These are phyloP conservation scores for Mylabris sibirica DNA, from an alignment of 2,888 invertebrate genomes.

Conservation along the genomic window DNA sequence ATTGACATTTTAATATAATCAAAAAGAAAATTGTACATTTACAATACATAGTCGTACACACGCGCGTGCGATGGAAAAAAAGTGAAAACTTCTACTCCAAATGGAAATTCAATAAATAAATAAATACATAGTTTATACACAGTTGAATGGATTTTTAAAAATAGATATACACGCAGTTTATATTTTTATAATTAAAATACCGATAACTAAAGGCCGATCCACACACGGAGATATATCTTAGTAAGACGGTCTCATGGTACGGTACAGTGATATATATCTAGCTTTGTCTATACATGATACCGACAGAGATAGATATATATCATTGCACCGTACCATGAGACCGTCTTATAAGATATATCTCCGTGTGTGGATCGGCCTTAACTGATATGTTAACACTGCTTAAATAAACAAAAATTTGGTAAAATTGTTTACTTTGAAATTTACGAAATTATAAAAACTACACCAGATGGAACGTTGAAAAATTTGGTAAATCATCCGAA, in stretches of 20 bases:
- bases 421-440: slow-evolving; percentile 32
- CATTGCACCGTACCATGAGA: too few relatives aligned
- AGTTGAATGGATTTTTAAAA: slow-evolving; percentile 32
- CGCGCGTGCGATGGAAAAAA: background rate
- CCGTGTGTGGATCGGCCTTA: too few relatives aligned
- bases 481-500: background rate
- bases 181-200: slow-evolving; percentile 24
- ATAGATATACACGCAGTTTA: slow-evolving; percentile 20
- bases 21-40: background rate
- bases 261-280: too few relatives aligned
- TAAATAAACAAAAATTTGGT: slow-evolving; percentile 11
- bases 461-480: slow-evolving; percentile 28
- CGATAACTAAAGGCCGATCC: too few relatives aligned
- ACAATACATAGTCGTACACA: background rate
- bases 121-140: slow-evolving; percentile 25
- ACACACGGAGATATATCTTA: too few relatives aligned
- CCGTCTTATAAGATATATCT: too few relatives aligned
- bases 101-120: background rate
- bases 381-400: background rate
- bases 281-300: too few relatives aligned
- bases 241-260: too few relatives aligned
- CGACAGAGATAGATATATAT: too few relatives aligned
- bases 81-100: background rate
- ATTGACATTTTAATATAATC: slow-evolving; percentile 10
- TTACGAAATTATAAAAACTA: slow-evolving; percentile 29